Evolutionary conservation across 2,888 invertebrate species (phyloP).

Genomic region (Trichacis sp.): DNA sequence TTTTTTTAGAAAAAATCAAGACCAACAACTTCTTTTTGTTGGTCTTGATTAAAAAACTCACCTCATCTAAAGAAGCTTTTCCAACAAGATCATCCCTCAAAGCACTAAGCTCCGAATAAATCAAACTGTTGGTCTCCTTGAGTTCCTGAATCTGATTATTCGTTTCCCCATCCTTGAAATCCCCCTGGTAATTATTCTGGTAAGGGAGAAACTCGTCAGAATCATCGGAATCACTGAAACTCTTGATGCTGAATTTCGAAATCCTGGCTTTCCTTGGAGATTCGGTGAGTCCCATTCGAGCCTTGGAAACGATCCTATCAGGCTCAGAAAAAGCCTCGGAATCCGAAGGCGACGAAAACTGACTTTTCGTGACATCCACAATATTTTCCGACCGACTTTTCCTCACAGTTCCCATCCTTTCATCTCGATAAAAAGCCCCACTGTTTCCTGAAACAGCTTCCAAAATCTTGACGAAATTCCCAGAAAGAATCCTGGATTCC

Average conservation of each 20-base stretch:
- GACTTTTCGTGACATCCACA: conserved; percentile 43
- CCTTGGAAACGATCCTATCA: conserved; percentile 83
- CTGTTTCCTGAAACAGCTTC: conserved; percentile 48
- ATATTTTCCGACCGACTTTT: conserved; percentile 54
- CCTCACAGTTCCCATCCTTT: conserved; percentile 37
- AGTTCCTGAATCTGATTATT: conserved; percentile 55
- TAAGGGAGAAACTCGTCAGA: conserved; percentile 59
- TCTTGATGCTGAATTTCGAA: conserved; percentile 43
- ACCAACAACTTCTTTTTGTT: no score
- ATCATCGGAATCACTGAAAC: conserved; percentile 64
- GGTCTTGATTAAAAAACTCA: conserved; percentile 49
- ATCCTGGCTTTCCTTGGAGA: conserved; percentile 50
- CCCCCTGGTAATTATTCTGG: conserved; percentile 55
- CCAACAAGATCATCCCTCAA: conserved; percentile 53
- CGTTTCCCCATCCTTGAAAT: conserved; percentile 53
- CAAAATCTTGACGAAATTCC: conserved; percentile 58
- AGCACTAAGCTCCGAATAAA: conserved; percentile 54
- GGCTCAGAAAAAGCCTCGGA: conserved; percentile 92
- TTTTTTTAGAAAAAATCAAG: no score
- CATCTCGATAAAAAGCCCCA: conserved; percentile 10
- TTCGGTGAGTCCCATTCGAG: conserved; percentile 79
- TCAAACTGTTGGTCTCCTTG: conserved; percentile 55
- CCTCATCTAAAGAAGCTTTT: conserved; percentile 48
- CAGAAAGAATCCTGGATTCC: conserved; percentile 60
- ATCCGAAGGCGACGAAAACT: conserved; percentile 72